A percentile compares a stretch with the other conserved stretches of the same genome.
Conservation (phyloP, 1,140 invertebrate genomes). For the Musca vetustissima region DNA sequence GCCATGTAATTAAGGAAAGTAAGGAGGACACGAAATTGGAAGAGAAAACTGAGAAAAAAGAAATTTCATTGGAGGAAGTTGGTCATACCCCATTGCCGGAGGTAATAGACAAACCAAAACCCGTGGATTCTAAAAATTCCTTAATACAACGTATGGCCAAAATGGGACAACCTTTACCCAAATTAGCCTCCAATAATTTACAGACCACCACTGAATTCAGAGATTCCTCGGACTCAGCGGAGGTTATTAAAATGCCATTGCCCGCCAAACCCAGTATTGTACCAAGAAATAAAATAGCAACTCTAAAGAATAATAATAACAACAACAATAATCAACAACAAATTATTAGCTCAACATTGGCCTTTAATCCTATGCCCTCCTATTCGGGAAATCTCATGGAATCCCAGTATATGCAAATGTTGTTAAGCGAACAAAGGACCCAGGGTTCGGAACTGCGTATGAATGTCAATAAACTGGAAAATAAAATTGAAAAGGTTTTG, state of each 20-base stretch:
- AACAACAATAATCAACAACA: no score
- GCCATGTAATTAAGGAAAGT: not conserved
- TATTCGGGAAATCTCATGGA: slow-evolving; percentile 19
- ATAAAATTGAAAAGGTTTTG: slow-evolving; percentile 28
- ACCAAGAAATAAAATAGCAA: slow-evolving; percentile 6
- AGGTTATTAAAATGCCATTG: slow-evolving; percentile 23
- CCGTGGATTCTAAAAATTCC: not conserved
- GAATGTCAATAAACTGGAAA: slow-evolving; percentile 27
- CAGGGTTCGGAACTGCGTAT: slow-evolving; percentile 33
- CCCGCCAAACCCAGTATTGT: slow-evolving; percentile 11
- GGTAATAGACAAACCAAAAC: not conserved
- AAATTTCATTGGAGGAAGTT: not conserved
- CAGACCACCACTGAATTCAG: slow-evolving; percentile 16
- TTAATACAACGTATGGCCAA: slow-evolving; percentile 31
- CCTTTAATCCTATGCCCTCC: not conserved
- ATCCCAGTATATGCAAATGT: slow-evolving; percentile 23
- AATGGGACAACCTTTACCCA: slow-evolving; percentile 27
- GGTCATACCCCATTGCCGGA: not conserved
- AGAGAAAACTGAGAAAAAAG: not conserved
- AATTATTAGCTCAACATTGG: not conserved
- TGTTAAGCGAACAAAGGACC: slow-evolving; percentile 29
- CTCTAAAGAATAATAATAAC: not conserved
- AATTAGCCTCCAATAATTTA: not conserved
- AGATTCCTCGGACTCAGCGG: slow-evolving; percentile 27
- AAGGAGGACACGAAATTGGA: not conserved